A percentile compares a stretch with the other conserved stretches of the same genome.
These are phyloP conservation scores for Carettochelys insculpta DNA, from an alignment of 2,113 vertebrate species.

Conservation along the genomic window DNA sequence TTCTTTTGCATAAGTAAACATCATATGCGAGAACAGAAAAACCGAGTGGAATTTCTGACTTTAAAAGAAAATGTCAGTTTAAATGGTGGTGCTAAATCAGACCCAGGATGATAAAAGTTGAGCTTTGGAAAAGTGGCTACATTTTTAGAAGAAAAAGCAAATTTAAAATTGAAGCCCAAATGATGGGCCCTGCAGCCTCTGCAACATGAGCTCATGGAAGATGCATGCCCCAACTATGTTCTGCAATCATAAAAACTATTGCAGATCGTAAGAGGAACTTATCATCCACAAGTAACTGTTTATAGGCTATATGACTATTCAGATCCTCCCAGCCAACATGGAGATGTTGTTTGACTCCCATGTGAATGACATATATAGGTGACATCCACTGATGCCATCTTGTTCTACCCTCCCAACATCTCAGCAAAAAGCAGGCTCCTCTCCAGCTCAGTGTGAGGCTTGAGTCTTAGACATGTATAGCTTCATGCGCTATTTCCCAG, in stretches of 20 bases:
- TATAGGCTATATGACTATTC: constrained; percentile 32
- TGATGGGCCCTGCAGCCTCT: not conserved
- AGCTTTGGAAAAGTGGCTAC: constrained; percentile 12
- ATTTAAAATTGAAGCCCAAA: constrained; percentile 43
- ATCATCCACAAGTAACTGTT: constrained; percentile 30
- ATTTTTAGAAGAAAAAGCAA: constrained; percentile 31
- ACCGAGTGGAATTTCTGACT: constrained; percentile 31
- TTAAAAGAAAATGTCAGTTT: constrained; percentile 58
- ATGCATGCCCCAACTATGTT: not conserved
- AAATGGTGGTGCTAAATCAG: constrained; percentile 40
- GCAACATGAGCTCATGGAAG: not conserved
- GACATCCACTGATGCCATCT: constrained; percentile 3
- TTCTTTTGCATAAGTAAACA: not conserved
- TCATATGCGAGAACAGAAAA: constrained; percentile 42
- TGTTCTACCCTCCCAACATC: not conserved
- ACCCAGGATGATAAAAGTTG: constrained; percentile 29
- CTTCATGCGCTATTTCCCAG: not conserved
- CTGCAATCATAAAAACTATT: not conserved
- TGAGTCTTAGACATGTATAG: not conserved
- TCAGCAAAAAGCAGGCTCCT: not conserved
- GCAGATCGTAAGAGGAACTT: constrained; percentile 9
- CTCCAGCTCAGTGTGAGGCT: not conserved
- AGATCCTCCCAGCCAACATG: not conserved
- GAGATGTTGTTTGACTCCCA: constrained; percentile 17
- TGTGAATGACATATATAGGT: constrained; percentile 43